Evolutionary conservation across 2,113 vertebrate genomes (phyloP), one percentile per base, ranked within the genome.

Genomic region (Ciconia maguari): DNA sequence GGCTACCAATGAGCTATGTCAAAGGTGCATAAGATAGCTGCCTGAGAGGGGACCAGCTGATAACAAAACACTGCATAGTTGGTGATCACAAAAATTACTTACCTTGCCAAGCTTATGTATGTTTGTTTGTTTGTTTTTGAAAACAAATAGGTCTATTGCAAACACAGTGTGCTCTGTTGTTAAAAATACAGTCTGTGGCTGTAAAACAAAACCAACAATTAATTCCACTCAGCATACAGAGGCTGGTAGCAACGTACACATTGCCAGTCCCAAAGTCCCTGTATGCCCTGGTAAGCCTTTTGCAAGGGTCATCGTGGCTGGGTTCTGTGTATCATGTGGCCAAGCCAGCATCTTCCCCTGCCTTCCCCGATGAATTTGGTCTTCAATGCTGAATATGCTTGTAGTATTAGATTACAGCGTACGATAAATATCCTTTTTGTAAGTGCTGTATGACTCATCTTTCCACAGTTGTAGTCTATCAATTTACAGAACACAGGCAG

Each of bases 241-340:
- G 11, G 6, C 25, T 69, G 4, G 24, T 13, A 68, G 66, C 42
- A 77, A 11, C 22, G 29, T 6, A 16, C 4, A 6, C 1, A 0
- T 14, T 64, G 20, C 16, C 27, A 48, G 6, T 42, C 20, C 32
- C 24, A 3, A 19, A 52, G 44, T 22, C 17, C 20, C 26, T 60
- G 4, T 38, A 20, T 46, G 48, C 9, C 29, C 32, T 29, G 11
- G 21, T 14, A 27, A 42, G 29, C n/a, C 19, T 94, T 38, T 62
- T 62, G 14, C 26, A 68, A 51, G 48, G 20, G 25, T 75, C 3
- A 1, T 27, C 0, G 2, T 48, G 52, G 11, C 41, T 44, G 30
- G 21, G 6, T 44, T 76, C 83, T 0, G 0, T 26, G 5, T 54
- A 7, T 38, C 0, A 0, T 12, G 15, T 3, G 14, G 44, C 54